Base-by-base conservation (phyloP, 1,140 invertebrate species). In the Aphelinus certus region DNA sequence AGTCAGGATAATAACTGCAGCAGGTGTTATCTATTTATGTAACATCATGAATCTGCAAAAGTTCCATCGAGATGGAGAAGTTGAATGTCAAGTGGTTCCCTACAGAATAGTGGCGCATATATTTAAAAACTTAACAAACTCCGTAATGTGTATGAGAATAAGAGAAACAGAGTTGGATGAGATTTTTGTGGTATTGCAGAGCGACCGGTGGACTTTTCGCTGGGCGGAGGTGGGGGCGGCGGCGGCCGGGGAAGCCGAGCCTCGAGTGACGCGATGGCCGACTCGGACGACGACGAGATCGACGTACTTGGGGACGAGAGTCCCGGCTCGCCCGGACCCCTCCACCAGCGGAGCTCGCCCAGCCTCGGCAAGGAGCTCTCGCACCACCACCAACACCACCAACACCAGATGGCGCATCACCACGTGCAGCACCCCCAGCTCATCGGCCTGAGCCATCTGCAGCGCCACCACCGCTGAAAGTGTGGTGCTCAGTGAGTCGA, bases 141-240 rank as follows among this genome's bases (percentile, higher is more conserved):
- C 26, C 26, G 26, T 26, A 26, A 26, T 26, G 26, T 26, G 26
- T 26, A 26, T 26, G 26, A 26, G 26, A 26, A 26, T 26, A 26
- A 26, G 26, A 26, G 26, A 26, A 26, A 26, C 26, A 26, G 26
- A 26, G 26, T 26, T 26, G 26, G 26, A 26, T 26, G 26, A 26
- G 26, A 26, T 26, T 26, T 26, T 0, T 26, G 26, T 26, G 26
- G 26, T 26, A 26, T 53, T 53, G n/a, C 80, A 86, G 87, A 88
- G 77, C 78, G 85, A 63, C 87, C 87, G 1, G 84, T 88, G 70
- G 87, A 88, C 62, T 88, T 88, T 73, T 88, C 87, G 3, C 63
- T 86, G 61, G 84, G 79, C 69, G 77, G 77, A 56, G 82, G 83
- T 49, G 83, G 84, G 60, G 83, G 77, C 70, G 75, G 74, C 67